Evolutionary conservation across 2,113 vertebrate genomes (phyloP), one percentile per base, ranked within the genome.

Genomic region (Notothenia rossii): DNA sequence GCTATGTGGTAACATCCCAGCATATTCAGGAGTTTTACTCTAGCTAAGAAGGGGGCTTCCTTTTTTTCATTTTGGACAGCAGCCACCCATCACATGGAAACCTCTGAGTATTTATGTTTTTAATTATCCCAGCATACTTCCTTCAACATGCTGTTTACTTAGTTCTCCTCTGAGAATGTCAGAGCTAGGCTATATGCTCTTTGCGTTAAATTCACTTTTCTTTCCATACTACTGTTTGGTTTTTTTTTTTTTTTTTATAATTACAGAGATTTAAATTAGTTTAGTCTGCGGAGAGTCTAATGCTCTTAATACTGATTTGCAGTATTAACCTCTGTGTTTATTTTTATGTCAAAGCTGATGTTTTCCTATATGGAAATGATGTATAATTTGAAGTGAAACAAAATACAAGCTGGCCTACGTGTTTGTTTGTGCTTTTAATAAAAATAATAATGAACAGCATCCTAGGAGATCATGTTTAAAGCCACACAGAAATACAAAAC

Each of bases 101-200:
- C 58, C 49, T 67, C 25, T 51, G 56, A 54, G 3, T 71, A 65
- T 75, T 87, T 66, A 81, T 85, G 75, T 74, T 15, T 82, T 76
- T 64, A 70, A 79, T 85, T 75, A 72, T 62, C 55, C 10, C 36
- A 68, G 12, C 22, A 45, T 25, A 53, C 49, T 66, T 33, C 74
- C 22, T 60, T 55, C 10, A 43, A 29, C 67, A 66, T 59, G 48
- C 25, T 61, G 68, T 74, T 73, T 77, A 77, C 70, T 61, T 54
- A 40, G 22, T 22, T 14, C 12, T 62, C 33, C 68, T 68, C n/a
- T 68, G 72, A 59, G 58, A 64, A 53, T 29, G 29, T 29, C 0
- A 0, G 45, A 60, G 25, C 63, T 59, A 18, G 54, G 25, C 63
- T 59, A 18, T 59, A 55, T 5, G 7, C 43, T 73, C 5, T 63